Evolutionary conservation across 2,888 invertebrate species (phyloP).

Genomic region (Drosophila longiperda): DNA sequence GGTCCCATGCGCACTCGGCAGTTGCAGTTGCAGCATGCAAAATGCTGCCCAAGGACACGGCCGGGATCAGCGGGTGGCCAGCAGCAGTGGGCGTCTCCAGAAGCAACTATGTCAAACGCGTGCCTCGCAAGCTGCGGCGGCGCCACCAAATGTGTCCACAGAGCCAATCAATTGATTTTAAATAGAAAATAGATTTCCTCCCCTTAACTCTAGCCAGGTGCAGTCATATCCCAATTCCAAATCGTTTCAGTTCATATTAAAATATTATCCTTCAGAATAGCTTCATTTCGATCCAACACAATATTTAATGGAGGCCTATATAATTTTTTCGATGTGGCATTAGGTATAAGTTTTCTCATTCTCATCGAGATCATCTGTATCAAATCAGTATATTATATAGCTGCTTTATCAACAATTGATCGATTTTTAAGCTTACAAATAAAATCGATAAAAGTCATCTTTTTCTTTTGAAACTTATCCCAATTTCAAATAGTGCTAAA

Average conservation of each 20-base stretch:
- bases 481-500: too few relatives aligned
- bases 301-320: not conserved
- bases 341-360: not conserved
- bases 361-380: not conserved
- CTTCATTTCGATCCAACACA: not conserved
- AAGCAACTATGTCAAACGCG: slow-evolving; percentile 28
- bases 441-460: too few relatives aligned
- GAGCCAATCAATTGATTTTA: not conserved
- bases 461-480: not conserved
- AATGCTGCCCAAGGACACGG: slow-evolving; percentile 46
- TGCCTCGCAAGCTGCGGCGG: slow-evolving; percentile 26
- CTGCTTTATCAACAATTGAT: too few relatives aligned
- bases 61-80: slow-evolving; percentile 46
- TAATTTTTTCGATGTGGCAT: not conserved
- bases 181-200: not conserved
- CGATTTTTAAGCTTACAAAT: too few relatives aligned
- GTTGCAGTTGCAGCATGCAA: slow-evolving; percentile 58
- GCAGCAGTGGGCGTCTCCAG: slow-evolving; percentile 19
- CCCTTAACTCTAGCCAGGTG: not conserved
- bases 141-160: slow-evolving; percentile 30
- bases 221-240: not conserved
- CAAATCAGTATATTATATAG: not conserved
- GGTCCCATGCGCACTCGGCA: slow-evolving; percentile 42
- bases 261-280: not conserved
- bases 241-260: not conserved